phyloP scores from a whole-genome alignment of 2,113 vertebrate species.

The Etia nguti region DNA sequence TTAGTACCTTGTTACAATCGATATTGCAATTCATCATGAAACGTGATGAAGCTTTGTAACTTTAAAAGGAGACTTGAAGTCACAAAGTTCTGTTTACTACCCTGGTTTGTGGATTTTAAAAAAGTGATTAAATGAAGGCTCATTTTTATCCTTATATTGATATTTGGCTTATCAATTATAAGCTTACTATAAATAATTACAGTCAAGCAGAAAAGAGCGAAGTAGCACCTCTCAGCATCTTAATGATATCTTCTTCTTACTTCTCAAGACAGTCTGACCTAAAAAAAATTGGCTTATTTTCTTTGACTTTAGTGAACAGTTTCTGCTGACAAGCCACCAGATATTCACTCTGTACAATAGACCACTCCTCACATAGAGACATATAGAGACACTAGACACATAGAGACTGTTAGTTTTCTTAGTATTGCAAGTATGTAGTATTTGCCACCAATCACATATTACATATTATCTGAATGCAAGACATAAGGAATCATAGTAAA shows the following conservation, averaged over 20 bases:
- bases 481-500: background rate
- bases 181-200: background rate
- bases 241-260: accelerated
- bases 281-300: background rate
- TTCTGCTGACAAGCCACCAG: background rate
- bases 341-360: background rate
- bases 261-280: background rate
- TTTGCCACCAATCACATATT: background rate
- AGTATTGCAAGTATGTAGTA: no score
- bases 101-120: accelerated
- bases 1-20: background rate
- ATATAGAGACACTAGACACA: no score
- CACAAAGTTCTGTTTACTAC: background rate
- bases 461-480: background rate
- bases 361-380: accelerated
- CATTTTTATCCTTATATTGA: accelerated
- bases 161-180: accelerated
- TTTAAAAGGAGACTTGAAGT: background rate
- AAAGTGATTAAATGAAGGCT: accelerated
- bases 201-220: background rate
- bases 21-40: background rate
- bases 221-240: background rate
- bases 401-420: no score
- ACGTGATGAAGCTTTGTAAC: background rate
- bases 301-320: background rate